These are phyloP conservation scores for Pedetes capensis DNA, from an alignment of 2,113 vertebrate genomes.

Conservation along the genomic window DNA sequence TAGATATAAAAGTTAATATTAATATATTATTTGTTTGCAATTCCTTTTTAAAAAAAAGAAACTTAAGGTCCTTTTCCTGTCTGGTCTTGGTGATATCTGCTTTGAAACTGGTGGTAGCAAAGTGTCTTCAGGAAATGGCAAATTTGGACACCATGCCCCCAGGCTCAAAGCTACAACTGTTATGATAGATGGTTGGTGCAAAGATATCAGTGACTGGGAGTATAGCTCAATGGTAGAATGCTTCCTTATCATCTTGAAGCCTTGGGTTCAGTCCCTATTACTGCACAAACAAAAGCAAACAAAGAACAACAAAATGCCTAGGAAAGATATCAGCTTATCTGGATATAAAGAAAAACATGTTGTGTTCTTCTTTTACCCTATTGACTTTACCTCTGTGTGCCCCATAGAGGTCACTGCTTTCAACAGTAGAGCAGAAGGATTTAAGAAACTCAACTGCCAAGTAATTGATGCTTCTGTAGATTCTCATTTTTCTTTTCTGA, in stretches of 20 bases:
- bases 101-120: conserved; percentile 70
- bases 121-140: conserved; percentile 96
- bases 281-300: too few species aligned
- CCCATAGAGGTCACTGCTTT: conserved; percentile 98
- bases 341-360: conserved; percentile 96
- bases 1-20: not conserved
- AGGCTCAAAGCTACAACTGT: conserved; percentile 95
- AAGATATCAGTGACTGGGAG: too few species aligned
- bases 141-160: conserved; percentile 94
- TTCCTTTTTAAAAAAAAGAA: too few species aligned
- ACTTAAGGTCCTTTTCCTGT: too few species aligned
- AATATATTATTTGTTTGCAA: not conserved
- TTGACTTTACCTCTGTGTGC: conserved; percentile 99
- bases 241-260: too few species aligned
- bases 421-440: conserved; percentile 93
- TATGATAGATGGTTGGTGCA: conserved; percentile 96
- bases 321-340: conserved; percentile 91
- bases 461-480: conserved; percentile 97
- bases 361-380: conserved; percentile 97
- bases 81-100: too few species aligned
- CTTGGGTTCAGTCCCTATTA: too few species aligned
- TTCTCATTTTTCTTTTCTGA: conserved; percentile 97
- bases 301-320: too few species aligned
- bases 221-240: too few species aligned
- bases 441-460: conserved; percentile 95